These are phyloP conservation scores for Coecobrya sp. DNA, from an alignment of 2,888 invertebrate species.

Conservation along the genomic window DNA sequence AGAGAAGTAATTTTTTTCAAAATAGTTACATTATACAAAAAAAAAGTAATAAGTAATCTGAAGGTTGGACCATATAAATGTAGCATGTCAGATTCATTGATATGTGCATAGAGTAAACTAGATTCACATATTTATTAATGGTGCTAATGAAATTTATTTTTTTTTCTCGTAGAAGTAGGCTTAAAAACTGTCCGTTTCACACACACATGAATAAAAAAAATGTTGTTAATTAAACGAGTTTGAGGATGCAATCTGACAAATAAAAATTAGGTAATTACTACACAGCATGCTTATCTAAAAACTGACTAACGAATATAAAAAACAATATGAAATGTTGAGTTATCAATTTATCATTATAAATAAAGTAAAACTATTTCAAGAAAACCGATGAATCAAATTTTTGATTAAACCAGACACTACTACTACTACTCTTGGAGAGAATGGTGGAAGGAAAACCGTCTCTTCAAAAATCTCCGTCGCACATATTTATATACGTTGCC, in stretches of 20 bases:
- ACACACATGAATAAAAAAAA: neutral
- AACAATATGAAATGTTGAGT: neutral
- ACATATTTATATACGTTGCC: too few relatives aligned
- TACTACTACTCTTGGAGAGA: too few relatives aligned
- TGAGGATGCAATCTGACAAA: constrained; percentile 34
- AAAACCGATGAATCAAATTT: neutral
- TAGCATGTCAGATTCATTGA: neutral
- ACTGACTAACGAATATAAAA: neutral
- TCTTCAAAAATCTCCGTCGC: too few relatives aligned
- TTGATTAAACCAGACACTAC: too few relatives aligned
- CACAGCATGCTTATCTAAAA: neutral
- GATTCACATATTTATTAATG: neutral
- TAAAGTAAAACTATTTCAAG: neutral
- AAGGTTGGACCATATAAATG: constrained; percentile 25
- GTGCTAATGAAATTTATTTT: constrained; percentile 44
- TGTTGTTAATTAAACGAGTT: neutral
- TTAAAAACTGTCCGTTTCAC: constrained; percentile 20
- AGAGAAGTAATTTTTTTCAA: neutral
- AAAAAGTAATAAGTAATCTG: constrained; percentile 32
- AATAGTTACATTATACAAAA: constrained; percentile 11
- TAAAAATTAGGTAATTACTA: constrained; percentile 1
- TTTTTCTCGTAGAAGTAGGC: neutral
- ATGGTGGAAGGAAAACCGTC: too few relatives aligned
- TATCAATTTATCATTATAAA: too few relatives aligned
- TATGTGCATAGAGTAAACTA: neutral